Evolutionary conservation across 2,113 vertebrate genomes (phyloP).

Genomic region (Misgurnus mizolepis): DNA sequence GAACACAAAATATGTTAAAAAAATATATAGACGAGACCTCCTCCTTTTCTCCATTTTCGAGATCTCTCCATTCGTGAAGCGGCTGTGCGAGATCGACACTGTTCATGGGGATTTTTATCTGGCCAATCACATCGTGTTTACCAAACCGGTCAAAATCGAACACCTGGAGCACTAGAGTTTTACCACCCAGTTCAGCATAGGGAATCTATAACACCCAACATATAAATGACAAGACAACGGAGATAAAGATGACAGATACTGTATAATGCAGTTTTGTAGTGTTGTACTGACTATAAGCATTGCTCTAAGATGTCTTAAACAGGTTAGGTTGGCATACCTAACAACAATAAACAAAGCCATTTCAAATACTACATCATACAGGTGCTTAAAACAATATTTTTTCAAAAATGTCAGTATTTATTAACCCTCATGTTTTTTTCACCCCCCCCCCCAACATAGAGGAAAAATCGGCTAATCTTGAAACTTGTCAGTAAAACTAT

Average conservation of each 20-base stretch:
- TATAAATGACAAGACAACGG: background rate
- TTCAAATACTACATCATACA: background rate
- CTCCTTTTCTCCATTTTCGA: slow-evolving; percentile 82
- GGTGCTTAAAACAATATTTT: too few species aligned
- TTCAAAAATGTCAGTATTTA: too few species aligned
- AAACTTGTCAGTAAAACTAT: too few species aligned
- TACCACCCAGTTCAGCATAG: slow-evolving; percentile 87
- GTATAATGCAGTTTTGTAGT: background rate
- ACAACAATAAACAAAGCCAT: background rate
- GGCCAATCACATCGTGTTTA: slow-evolving; percentile 88
- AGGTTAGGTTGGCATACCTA: too few species aligned
- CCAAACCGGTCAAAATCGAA: slow-evolving; percentile 92
- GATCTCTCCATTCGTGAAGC: slow-evolving; percentile 82
- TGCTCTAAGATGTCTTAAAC: background rate
- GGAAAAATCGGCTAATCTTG: too few species aligned
- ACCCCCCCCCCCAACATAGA: too few species aligned
- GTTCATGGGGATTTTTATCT: slow-evolving; percentile 87
- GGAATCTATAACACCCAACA: slow-evolving; percentile 73
- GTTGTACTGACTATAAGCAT: background rate
- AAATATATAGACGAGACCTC: slow-evolving; percentile 66
- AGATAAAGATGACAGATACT: too few species aligned
- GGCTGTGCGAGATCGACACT: slow-evolving; percentile 84
- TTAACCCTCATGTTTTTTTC: too few species aligned
- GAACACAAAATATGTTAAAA: background rate
- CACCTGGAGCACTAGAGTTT: slow-evolving; percentile 84